Evolutionary conservation across 2,113 vertebrate genomes (phyloP).

Genomic region (Upupa epops): DNA sequence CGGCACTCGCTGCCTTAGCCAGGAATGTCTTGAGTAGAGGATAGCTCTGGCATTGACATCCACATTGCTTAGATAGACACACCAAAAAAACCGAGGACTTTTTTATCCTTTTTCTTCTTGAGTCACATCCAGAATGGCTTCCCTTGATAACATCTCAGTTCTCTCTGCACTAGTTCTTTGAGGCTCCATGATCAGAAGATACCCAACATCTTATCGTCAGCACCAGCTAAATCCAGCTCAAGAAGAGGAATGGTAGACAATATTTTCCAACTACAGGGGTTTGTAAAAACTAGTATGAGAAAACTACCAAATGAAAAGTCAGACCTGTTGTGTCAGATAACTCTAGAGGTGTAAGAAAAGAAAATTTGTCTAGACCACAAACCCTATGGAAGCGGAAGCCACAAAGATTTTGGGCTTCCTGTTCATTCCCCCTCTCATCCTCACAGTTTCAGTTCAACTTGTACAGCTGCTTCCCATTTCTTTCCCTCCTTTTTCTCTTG

Average conservation of each 20-base stretch:
- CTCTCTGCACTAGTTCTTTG: background rate
- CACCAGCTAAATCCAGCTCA: background rate
- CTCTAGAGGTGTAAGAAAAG: background rate
- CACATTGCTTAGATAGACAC: background rate
- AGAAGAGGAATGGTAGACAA: background rate
- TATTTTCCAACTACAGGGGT: background rate
- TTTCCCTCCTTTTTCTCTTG: background rate
- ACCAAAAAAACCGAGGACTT: background rate
- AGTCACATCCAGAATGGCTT: background rate
- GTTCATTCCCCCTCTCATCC: background rate
- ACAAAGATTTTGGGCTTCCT: background rate
- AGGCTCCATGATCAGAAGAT: accelerated
- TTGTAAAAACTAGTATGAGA: background rate
- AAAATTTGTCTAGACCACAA: background rate
- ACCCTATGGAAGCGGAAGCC: background rate
- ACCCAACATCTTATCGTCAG: background rate
- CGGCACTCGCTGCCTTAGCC: background rate
- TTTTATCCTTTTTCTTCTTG: background rate
- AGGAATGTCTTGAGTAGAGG: background rate
- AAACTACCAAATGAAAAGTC: background rate
- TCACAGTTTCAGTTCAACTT: background rate
- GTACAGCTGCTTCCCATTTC: background rate
- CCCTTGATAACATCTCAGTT: background rate
- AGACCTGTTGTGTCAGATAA: background rate
- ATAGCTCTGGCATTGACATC: background rate